phyloP scores from a whole-genome alignment of 2,797 vertebrate genomes.

The Xenopus petersii region DNA sequence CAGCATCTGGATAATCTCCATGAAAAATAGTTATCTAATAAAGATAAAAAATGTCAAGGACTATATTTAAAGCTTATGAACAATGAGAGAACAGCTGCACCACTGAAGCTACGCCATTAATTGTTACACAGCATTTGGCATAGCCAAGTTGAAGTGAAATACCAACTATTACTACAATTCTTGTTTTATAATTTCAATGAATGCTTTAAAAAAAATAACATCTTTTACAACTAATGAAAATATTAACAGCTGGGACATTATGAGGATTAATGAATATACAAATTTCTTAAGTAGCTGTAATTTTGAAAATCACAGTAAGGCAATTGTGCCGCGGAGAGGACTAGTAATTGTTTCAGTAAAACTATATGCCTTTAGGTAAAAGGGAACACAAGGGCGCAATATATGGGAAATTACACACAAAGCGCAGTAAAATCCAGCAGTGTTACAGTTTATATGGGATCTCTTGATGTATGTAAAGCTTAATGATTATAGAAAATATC shows the following conservation, averaged over 20 bases:
- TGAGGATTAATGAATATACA: neutral
- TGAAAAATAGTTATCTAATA: constrained; percentile 18
- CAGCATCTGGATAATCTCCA: constrained; percentile 12
- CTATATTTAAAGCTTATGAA: neutral
- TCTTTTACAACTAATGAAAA: neutral
- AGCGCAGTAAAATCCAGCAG: neutral
- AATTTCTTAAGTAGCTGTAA: neutral
- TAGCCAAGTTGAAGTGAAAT: constrained; percentile 5
- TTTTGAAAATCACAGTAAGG: neutral
- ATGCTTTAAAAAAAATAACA: neutral
- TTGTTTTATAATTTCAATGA: constrained; percentile 1
- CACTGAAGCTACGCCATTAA: constrained; percentile 13
- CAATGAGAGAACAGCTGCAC: constrained; percentile 9
- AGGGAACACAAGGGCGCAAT: neutral
- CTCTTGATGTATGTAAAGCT: neutral
- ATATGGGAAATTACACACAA: neutral
- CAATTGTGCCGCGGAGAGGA: neutral
- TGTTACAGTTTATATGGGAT: neutral
- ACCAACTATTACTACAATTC: neutral
- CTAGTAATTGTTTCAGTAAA: neutral
- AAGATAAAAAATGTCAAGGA: constrained; percentile 12
- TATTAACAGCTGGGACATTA: constrained; percentile 1
- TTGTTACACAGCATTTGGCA: constrained; percentile 16
- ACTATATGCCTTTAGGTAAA: neutral
- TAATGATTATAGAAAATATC: neutral